A percentile compares a stretch with the other conserved stretches of the same genome.
Evolutionary conservation across 2,888 invertebrate genomes (phyloP).

Genomic region (Drosophila vallismaia): DNA sequence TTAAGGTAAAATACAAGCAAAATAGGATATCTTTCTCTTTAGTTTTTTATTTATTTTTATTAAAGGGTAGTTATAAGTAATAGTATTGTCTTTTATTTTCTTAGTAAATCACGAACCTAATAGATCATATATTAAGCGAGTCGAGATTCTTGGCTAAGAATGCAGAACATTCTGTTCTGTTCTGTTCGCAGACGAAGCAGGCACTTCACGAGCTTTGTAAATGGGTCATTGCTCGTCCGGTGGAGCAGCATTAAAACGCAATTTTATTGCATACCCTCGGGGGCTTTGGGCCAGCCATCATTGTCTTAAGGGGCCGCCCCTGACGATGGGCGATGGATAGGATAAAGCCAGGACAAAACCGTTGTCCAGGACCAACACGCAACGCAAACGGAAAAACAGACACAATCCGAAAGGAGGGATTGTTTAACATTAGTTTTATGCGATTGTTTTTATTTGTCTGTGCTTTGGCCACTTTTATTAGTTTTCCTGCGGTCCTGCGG

Average conservation of each 20-base stretch:
- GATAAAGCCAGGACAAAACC: constrained; percentile 21
- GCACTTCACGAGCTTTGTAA: constrained; percentile 24
- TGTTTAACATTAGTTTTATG: constrained; percentile 72
- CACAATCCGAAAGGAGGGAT: constrained; percentile 32
- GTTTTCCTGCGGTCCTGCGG: constrained; percentile 30
- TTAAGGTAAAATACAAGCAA: not conserved
- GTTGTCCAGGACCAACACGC: constrained; percentile 9
- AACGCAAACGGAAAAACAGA: constrained; percentile 28
- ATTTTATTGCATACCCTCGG: constrained; percentile 73
- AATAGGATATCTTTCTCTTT: not conserved
- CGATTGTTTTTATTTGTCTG: constrained; percentile 47
- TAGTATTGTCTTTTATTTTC: no score
- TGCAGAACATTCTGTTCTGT: constrained; percentile 3
- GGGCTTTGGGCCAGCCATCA: constrained; percentile 56
- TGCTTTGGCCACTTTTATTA: constrained; percentile 63
- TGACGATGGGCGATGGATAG: constrained; percentile 41
- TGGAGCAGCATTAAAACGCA: constrained; percentile 72
- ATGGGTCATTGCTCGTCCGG: constrained; percentile 46
- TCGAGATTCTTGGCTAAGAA: not conserved
- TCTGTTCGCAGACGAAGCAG: constrained; percentile 3
- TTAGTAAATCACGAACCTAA: not conserved
- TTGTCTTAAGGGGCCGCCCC: constrained; percentile 64
- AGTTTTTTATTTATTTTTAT: not conserved
- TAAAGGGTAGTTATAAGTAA: no score
- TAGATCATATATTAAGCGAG: not conserved